Evolutionary conservation across 2,888 invertebrate species (phyloP).

Genomic region (Danaus chrysippus): DNA sequence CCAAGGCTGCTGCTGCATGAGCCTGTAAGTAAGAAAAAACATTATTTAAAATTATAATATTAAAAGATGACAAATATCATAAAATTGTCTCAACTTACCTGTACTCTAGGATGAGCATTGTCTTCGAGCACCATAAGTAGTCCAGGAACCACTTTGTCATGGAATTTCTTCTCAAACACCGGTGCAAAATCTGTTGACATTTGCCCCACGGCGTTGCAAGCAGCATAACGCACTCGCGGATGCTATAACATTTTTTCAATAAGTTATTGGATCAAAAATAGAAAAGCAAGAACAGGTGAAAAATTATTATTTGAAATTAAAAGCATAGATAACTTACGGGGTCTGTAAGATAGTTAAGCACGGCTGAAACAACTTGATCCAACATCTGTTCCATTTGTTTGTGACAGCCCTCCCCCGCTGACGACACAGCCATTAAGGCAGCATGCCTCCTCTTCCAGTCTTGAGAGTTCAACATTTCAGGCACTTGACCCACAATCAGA

Average conservation of each 20-base stretch:
- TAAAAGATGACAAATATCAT: conserved; percentile 6
- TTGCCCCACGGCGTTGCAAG: conserved; percentile 99
- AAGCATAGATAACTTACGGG: conserved; percentile 76
- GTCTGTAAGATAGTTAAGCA: conserved; percentile 91
- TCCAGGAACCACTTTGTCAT: conserved; percentile 95
- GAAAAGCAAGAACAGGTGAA: background rate
- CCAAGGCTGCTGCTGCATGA: conserved; percentile 94
- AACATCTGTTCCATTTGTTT: conserved; percentile 98
- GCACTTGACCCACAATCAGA: conserved; percentile 90
- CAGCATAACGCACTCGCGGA: conserved; percentile 96
- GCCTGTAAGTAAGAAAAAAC: conserved; percentile 65
- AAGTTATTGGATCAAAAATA: background rate
- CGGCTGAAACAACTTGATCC: conserved; percentile 94
- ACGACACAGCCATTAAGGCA: conserved; percentile 98
- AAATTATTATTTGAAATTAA: background rate
- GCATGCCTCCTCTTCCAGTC: conserved; percentile 96
- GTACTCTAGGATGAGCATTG: conserved; percentile 94
- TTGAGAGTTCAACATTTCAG: conserved; percentile 89
- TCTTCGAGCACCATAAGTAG: conserved; percentile 93
- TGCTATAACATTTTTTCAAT: conserved; percentile 74
- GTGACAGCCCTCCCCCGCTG: conserved; percentile 98
- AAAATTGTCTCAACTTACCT: conserved; percentile 71
- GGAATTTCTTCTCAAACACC: conserved; percentile 97
- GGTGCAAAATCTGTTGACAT: conserved; percentile 99
- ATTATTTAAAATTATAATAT: background rate